Percentiles rank a stretch among this genome's conserved stretches.
Evolutionary conservation across 1,140 invertebrate genomes (phyloP).

Genomic region (Aphelenchoides fujianensis): DNA sequence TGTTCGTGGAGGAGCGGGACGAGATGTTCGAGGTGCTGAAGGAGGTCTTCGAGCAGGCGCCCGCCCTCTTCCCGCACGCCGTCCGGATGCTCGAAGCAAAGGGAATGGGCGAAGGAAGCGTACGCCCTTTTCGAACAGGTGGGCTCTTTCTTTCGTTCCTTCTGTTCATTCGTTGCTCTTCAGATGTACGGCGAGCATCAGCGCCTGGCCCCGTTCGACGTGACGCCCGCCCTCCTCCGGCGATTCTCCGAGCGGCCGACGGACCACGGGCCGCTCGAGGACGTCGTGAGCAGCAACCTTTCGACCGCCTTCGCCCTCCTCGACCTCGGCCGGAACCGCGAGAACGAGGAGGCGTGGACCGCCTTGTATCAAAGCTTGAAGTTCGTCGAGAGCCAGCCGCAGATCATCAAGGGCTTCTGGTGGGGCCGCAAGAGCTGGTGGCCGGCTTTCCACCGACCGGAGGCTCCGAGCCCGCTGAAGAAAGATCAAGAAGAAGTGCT

Average conservation of each 20-base stretch:
- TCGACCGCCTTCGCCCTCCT: not conserved
- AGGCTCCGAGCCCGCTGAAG: no score
- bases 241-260: not conserved
- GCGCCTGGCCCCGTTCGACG: not conserved
- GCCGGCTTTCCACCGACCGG: conserved; percentile 6
- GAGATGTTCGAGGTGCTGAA: not conserved
- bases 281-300: conserved; percentile 2
- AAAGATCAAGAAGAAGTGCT: conserved; percentile 8
- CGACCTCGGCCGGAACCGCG: conserved; percentile 5
- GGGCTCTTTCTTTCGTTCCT: not conserved
- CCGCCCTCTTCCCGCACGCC: not conserved
- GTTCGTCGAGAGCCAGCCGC: conserved; percentile 14
- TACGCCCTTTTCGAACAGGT: not conserved
- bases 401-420: not conserved
- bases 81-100: not conserved
- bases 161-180: not conserved
- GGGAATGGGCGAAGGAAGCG: not conserved
- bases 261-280: not conserved
- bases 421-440: not conserved
- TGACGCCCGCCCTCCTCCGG: not conserved
- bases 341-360: conserved; percentile 1
- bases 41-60: not conserved
- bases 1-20: not conserved
- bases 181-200: not conserved
- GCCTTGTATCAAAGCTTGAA: conserved; percentile 1